These are phyloP conservation scores for Disparrhopalites patrizii DNA, from an alignment of 2,888 invertebrate species.

Conservation along the genomic window DNA sequence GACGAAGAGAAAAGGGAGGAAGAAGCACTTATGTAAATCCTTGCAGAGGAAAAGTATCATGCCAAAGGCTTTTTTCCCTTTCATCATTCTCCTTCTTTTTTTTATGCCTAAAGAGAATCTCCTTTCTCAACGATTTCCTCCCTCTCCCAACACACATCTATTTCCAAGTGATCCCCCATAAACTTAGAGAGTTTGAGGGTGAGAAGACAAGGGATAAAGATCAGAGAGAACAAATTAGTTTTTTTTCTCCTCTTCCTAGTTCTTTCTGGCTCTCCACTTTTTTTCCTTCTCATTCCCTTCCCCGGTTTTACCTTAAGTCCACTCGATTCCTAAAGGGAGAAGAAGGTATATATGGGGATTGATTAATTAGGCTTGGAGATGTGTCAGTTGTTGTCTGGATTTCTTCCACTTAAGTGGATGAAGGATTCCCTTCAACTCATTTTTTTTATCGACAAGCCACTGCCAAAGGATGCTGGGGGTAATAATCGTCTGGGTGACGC, in stretches of 20 bases:
- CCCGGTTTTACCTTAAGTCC: no score
- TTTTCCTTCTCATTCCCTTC: no score
- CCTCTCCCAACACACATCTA: background rate
- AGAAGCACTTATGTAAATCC: background rate
- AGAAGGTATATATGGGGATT: no score
- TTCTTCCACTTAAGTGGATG: background rate
- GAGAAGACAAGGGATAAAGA: no score
- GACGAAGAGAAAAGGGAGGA: background rate
- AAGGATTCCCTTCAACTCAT: background rate
- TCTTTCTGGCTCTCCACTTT: no score
- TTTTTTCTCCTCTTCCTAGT: no score
- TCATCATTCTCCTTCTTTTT: no score
- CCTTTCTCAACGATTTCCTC: background rate
- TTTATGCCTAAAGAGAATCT: no score
- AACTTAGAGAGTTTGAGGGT: no score
- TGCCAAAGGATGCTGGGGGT: background rate
- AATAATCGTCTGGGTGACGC: no score
- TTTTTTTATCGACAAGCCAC: background rate
- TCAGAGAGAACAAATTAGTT: background rate
- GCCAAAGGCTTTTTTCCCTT: no score
- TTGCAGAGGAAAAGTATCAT: constrained; percentile 11
- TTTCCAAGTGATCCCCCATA: background rate
- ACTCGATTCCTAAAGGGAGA: background rate
- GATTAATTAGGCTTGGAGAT: background rate
- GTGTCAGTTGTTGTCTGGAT: background rate